Percentiles rank a stretch among this genome's conserved stretches.
phyloP scores from a whole-genome alignment of 2,113 vertebrate species.

The Equus quagga region DNA sequence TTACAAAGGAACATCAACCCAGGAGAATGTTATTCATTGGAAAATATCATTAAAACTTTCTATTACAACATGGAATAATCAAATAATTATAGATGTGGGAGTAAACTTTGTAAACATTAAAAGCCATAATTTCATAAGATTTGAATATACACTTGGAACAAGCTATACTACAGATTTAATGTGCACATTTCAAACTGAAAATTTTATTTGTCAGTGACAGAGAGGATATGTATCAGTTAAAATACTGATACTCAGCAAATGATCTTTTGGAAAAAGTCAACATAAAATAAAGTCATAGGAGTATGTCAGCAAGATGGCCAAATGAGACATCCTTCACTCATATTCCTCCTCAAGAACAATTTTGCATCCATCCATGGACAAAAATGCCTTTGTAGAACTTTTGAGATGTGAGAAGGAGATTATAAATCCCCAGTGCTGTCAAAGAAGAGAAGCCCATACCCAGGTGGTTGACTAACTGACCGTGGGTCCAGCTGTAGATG shows the following conservation, averaged over 20 bases:
- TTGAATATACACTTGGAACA: background rate
- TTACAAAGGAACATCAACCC: background rate
- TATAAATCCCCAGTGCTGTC: background rate
- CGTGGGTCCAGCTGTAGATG: rapidly evolving
- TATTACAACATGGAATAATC: background rate
- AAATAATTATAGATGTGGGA: background rate
- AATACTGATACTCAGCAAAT: background rate
- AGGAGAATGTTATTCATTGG: background rate
- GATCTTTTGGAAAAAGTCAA: background rate
- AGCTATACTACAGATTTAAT: background rate
- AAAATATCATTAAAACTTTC: background rate
- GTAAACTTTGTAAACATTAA: background rate
- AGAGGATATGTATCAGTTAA: background rate
- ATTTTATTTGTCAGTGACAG: background rate
- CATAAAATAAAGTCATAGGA: background rate
- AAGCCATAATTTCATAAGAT: background rate
- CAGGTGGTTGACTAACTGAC: background rate
- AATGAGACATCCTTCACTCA: background rate
- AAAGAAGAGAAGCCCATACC: too few relatives aligned
- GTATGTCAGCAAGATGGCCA: background rate
- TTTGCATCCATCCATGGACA: too few relatives aligned
- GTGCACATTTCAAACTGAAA: background rate
- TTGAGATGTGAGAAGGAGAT: background rate
- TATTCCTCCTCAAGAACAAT: background rate
- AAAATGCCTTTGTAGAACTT: background rate